A percentile compares a stretch with the other conserved stretches of the same genome.
Conservation (phyloP, 2,888 invertebrate species). For the Orthosia cruda region DNA sequence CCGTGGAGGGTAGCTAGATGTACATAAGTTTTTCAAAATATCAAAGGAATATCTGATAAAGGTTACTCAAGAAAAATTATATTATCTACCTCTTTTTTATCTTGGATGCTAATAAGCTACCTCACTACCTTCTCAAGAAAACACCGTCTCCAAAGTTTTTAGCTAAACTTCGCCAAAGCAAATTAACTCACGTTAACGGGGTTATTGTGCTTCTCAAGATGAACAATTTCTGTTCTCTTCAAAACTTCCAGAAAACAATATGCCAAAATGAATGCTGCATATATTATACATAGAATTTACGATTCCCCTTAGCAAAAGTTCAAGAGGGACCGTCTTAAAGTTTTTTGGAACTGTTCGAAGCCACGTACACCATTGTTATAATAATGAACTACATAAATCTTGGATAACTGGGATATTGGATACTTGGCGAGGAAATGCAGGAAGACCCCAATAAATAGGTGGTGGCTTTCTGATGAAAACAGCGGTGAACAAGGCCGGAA, state of each 20-base stretch:
- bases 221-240: slow-evolving; percentile 32
- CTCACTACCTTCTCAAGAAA: background rate
- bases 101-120: background rate
- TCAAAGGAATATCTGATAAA: background rate
- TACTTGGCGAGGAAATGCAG: slow-evolving; percentile 27
- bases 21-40: background rate
- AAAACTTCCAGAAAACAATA: slow-evolving; percentile 47
- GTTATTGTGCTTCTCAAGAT: slow-evolving; percentile 29
- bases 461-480: slow-evolving; percentile 13
- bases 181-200: slow-evolving; percentile 44
- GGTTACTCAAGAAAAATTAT: background rate
- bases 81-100: background rate
- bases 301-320: slow-evolving; percentile 36
- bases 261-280: slow-evolving; percentile 49
- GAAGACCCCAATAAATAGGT: slow-evolving; percentile 44
- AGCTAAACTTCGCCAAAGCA: slow-evolving; percentile 30
- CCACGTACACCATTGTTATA: slow-evolving; percentile 48
- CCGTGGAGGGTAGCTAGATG: too few species aligned
- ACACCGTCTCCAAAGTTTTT: slow-evolving; percentile 21
- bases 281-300: slow-evolving; percentile 47
- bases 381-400: slow-evolving; percentile 59
- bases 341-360: slow-evolving; percentile 41
- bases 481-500: slow-evolving; percentile 15
- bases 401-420: slow-evolving; percentile 28
- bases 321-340: slow-evolving; percentile 32